Evolutionary conservation across 2,113 vertebrate genomes (phyloP).

Genomic region (Grammomys dolichurus): DNA sequence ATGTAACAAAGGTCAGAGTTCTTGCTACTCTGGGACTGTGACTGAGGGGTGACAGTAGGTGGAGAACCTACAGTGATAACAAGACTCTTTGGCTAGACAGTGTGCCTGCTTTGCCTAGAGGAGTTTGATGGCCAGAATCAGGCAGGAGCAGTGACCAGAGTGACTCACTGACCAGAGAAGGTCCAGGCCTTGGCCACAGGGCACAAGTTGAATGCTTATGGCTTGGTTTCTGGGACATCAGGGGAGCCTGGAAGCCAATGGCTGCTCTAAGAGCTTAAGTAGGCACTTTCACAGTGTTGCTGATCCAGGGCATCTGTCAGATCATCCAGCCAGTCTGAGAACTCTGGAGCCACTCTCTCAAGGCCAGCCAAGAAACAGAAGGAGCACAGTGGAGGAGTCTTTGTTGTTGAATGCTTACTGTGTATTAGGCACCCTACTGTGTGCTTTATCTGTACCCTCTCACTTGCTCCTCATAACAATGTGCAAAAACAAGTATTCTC

Average conservation of each 20-base stretch:
- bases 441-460: background rate
- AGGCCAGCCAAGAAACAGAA: background rate
- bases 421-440: background rate
- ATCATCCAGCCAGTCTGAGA: background rate
- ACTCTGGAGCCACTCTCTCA: background rate
- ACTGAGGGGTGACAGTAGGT: background rate
- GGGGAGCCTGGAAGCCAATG: background rate
- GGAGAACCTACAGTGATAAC: background rate
- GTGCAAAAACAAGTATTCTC: background rate
- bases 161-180: too few relatives aligned
- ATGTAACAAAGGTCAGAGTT: background rate
- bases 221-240: background rate
- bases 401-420: background rate
- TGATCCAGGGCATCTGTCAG: conserved; percentile 35
- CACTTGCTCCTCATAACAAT: background rate
- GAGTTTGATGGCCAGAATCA: background rate
- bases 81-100: background rate
- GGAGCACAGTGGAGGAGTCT: background rate
- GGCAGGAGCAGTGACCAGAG: background rate
- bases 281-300: conserved; percentile 25
- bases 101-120: background rate
- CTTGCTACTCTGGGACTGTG: background rate
- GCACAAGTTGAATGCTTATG: background rate
- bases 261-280: background rate
- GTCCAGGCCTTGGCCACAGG: too few relatives aligned